These are phyloP conservation scores for Orthosia gracilis DNA, from an alignment of 2,888 invertebrate species.

Conservation along the genomic window DNA sequence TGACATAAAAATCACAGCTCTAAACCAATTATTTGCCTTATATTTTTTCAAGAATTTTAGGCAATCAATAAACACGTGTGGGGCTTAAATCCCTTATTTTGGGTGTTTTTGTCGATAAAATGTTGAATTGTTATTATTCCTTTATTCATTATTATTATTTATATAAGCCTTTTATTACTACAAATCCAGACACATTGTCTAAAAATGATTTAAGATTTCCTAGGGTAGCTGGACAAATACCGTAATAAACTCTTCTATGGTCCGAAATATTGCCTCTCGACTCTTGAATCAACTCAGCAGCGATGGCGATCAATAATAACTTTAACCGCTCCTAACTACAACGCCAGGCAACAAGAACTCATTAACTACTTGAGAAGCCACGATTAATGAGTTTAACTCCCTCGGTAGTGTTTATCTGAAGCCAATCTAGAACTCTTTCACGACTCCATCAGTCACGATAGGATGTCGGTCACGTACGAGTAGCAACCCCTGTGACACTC, in stretches of 20 bases:
- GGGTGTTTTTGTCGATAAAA: no score
- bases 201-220: not conserved
- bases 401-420: slow-evolving; percentile 3
- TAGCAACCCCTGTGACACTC: not conserved
- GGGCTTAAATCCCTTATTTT: no score
- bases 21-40: no score
- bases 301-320: not conserved
- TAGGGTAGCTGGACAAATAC: not conserved
- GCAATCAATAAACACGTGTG: no score
- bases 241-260: not conserved
- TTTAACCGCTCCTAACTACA: not conserved
- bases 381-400: slow-evolving; percentile 18
- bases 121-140: no score
- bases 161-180: no score
- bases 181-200: no score
- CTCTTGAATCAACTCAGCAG: not conserved
- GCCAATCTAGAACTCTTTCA: slow-evolving; percentile 4
- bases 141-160: no score
- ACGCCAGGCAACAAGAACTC: slow-evolving; percentile 17
- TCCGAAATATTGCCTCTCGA: not conserved
- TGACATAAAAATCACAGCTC: no score
- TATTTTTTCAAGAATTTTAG: no score
- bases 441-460: not conserved
- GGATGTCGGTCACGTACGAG: not conserved
- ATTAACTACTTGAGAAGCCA: slow-evolving; percentile 21